A percentile compares a stretch with the other conserved stretches of the same genome.
Evolutionary conservation across 2,888 invertebrate genomes (phyloP).

Genomic region (Lottia scabra): DNA sequence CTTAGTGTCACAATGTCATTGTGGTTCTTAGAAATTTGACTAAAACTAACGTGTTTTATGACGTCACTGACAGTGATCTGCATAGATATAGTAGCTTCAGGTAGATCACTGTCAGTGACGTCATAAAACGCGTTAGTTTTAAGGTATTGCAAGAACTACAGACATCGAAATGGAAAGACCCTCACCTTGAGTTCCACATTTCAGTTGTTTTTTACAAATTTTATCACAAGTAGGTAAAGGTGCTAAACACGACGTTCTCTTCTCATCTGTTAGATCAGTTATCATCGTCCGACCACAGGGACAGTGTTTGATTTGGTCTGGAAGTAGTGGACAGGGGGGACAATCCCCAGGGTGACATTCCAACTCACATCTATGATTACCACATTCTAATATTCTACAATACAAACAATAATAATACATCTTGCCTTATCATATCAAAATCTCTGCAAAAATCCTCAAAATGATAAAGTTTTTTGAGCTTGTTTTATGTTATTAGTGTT

Average conservation of each 20-base stretch:
- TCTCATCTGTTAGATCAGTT: constrained; percentile 35
- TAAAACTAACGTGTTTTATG: too few relatives aligned
- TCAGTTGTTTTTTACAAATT: constrained; percentile 80
- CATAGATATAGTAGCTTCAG: too few relatives aligned
- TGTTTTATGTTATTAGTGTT: too few relatives aligned
- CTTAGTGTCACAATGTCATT: too few relatives aligned
- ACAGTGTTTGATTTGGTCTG: constrained; percentile 77
- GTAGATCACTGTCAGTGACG: too few relatives aligned
- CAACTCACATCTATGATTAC: constrained; percentile 77
- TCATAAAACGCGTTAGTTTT: too few relatives aligned
- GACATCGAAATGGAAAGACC: too few relatives aligned
- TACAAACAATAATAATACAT: background rate
- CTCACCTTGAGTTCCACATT: constrained; percentile 75
- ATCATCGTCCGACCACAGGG: constrained; percentile 81
- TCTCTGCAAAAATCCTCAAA: background rate
- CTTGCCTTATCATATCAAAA: background rate
- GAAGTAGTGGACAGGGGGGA: constrained; percentile 75
- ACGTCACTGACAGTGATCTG: too few relatives aligned
- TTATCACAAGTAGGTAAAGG: constrained; percentile 75
- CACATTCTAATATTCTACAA: constrained; percentile 63
- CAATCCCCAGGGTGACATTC: constrained; percentile 80
- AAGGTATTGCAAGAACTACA: too few relatives aligned
- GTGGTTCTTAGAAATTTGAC: too few relatives aligned
- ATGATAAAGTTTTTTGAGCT: background rate
- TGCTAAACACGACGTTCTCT: constrained; percentile 58